Base-by-base conservation (phyloP, 2,797 vertebrate species). In the Platalea minor region DNA sequence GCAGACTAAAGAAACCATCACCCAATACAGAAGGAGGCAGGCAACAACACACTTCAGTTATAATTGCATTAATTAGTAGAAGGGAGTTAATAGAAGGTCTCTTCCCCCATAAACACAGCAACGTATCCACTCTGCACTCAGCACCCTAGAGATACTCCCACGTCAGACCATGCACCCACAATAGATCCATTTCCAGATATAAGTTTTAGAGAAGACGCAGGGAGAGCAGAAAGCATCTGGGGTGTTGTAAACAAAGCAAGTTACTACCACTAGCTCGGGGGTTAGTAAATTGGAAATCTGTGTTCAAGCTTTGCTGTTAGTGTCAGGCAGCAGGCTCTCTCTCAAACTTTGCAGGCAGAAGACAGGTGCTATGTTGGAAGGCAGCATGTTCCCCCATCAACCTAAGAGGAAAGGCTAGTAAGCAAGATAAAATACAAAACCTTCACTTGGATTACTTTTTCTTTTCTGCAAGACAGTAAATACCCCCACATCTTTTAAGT, bases 301-400 rank as follows among this genome's bases (percentile, higher is more conserved):
- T 78, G 77, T 45, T 68, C 65, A 96, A 88, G 92, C 60, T 85
- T 92, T 48, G 7, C 33, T 74, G 69, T 97, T 97, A 97, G 94
- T 91, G 88, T 76, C 89, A 94, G 92, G 95, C 69, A 97, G 86
- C 82, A 78, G 87, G 84, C 57, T 85, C 64, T 89, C 59, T 96
- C 50, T 96, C 53, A 85, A 39, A 91, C 8, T 45, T 85, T 61
- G 94, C 95, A 91, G 93, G 88, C 85, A 97, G 91, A 84, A 95
- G 96, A 96, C 93, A 95, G 93, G 91, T 94, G 82, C 97, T 96
- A 97, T 97, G 97, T 97, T 97, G 97, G 97, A 97, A 97, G 97
- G 97, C 97, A 97, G 97, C 86, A 88, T 76, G 43, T 84, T 83
- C 25, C 46, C 92, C 64, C 95, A 72, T 14, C 48, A 85, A 25